Conservation (phyloP, 2,888 invertebrate species). For the Diplazon laetatorius region DNA sequence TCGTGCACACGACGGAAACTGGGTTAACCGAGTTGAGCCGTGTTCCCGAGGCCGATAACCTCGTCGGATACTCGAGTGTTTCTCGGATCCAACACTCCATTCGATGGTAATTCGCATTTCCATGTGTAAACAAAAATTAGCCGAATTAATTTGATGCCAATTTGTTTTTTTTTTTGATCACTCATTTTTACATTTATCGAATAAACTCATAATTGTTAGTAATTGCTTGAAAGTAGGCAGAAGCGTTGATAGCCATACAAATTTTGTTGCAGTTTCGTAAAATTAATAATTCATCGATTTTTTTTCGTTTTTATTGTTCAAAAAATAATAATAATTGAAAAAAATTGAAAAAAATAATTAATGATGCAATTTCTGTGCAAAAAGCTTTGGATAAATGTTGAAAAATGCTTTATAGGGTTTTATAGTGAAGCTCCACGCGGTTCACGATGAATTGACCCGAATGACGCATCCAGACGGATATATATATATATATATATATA, state of each 20-base stretch:
- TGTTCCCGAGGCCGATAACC: constrained; percentile 69
- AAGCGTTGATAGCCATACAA: neutral
- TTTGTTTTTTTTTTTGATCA: neutral
- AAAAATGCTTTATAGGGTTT: constrained; percentile 16
- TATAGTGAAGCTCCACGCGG: constrained; percentile 7
- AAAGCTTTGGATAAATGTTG: neutral
- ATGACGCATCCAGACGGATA: constrained; percentile 28
- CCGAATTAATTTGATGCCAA: neutral
- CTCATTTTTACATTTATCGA: neutral
- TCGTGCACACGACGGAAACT: constrained; percentile 69
- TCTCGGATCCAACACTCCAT: too few relatives aligned
- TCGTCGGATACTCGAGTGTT: constrained; percentile 27
- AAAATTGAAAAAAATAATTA: neutral
- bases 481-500: neutral
- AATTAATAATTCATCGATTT: too few relatives aligned
- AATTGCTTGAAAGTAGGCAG: neutral
- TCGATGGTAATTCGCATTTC: constrained; percentile 61
- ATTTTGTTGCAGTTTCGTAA: too few relatives aligned
- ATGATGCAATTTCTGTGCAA: neutral
- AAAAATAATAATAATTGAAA: too few relatives aligned
- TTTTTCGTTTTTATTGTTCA: too few relatives aligned
- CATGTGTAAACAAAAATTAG: neutral
- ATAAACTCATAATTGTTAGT: neutral
- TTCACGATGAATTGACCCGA: constrained; percentile 9
- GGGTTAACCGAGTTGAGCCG: constrained; percentile 72